Conservation (phyloP, 2,113 vertebrate species). For the Ceyx cyanopectus region DNA sequence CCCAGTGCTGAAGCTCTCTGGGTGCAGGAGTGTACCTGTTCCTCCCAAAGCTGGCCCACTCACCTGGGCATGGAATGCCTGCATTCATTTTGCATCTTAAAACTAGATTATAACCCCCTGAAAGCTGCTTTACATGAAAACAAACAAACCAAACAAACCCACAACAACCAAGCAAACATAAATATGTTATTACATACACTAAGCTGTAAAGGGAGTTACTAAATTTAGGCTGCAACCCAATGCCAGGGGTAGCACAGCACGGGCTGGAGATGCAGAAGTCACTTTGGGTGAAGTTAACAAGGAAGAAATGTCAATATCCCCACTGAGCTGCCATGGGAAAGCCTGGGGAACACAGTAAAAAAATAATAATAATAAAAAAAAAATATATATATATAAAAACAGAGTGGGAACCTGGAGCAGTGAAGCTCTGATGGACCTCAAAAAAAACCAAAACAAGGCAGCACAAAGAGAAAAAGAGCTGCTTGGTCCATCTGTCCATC, state of each 20-base stretch:
- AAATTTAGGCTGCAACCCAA: conserved; percentile 45
- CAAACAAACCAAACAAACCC: too few species aligned
- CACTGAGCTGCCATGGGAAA: not conserved
- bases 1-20: accelerated
- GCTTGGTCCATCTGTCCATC: not conserved
- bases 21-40: not conserved
- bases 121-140: not conserved
- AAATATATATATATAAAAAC: too few species aligned
- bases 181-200: not conserved
- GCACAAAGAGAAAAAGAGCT: not conserved
- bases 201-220: conserved; percentile 44
- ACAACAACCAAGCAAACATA: too few species aligned
- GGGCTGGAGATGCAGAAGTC: conserved; percentile 14
- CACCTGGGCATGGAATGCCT: not conserved
- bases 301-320: not conserved
- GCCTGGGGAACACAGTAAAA: not conserved
- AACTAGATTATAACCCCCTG: not conserved
- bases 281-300: not conserved
- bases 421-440: not conserved
- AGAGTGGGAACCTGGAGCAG: not conserved
- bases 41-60: not conserved
- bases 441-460: not conserved
- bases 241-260: not conserved
- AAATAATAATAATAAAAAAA: too few species aligned
- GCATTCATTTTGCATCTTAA: not conserved